A percentile compares a stretch with the other conserved stretches of the same genome.
phyloP scores from a whole-genome alignment of 2,888 invertebrate species.

The Laothoe populi region DNA sequence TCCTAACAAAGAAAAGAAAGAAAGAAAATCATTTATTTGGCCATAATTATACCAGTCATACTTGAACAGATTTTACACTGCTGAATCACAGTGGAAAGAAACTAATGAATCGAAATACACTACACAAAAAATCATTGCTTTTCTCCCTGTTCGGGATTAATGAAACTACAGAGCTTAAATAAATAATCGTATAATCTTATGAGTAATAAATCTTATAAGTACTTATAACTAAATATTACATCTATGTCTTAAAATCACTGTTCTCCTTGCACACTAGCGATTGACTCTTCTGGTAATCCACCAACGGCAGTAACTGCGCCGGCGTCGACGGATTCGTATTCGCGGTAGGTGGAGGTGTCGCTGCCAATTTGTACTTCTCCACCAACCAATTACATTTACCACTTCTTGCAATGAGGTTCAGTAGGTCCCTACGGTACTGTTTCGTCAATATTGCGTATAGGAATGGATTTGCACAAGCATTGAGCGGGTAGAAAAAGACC shows the following conservation, averaged over 20 bases:
- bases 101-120: background rate
- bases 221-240: conserved; percentile 51
- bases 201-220: conserved; percentile 56
- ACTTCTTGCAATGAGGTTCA: conserved; percentile 87
- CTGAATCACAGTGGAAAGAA: too few species aligned
- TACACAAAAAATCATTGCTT: background rate
- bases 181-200: conserved; percentile 68
- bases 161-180: conserved; percentile 53
- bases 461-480: conserved; percentile 97
- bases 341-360: conserved; percentile 74
- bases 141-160: conserved; percentile 36
- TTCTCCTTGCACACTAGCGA: conserved; percentile 67
- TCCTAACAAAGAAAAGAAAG: too few species aligned
- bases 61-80: too few species aligned
- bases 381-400: conserved; percentile 75
- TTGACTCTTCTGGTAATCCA: conserved; percentile 65
- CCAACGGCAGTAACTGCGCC: conserved; percentile 64
- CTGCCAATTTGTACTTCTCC: conserved; percentile 68
- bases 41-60: too few species aligned
- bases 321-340: conserved; percentile 74
- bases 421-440: conserved; percentile 92
- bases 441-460: conserved; percentile 95
- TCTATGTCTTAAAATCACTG: conserved; percentile 63
- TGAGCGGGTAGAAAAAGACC: conserved; percentile 96
- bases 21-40: too few species aligned